Base-by-base conservation (phyloP, 2,888 invertebrate species). In the Standfussiana lucernea region DNA sequence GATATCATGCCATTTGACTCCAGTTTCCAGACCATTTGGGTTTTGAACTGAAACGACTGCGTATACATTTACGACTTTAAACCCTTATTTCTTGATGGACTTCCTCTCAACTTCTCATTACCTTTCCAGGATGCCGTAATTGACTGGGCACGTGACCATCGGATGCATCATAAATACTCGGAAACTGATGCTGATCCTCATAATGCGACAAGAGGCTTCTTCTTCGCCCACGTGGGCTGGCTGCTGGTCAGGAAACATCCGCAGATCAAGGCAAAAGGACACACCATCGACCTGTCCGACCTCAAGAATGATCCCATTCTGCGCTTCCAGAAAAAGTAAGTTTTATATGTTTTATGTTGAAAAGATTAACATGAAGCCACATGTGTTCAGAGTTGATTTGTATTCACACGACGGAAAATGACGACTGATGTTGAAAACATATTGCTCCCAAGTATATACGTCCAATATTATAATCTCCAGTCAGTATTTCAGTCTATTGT, bases 151-250 rank as follows among this genome's bases (percentile, higher is more conserved):
- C 97, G 98, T 77, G 98, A 98, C 91, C 98, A 98, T 95, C 97
- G 98, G 87, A 98, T 98, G 91, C 98, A 99, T 93, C 99, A 99
- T 97, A 99, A 99, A 93, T 99, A 98, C 97, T 98, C 98, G 35
- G 99, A 99, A 93, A 99, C 99, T 0, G 98, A 99, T 93, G 99
- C 99, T 4, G 99, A 99, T 95, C 99, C 99, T 0, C 99, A 99
- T 93, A 99, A 99, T 93, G 98, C 99, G 1, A 98, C 97, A 1
- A 97, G 99, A 67, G 99, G 99, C 6, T 99, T 99, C 97, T 99
- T 99, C 97, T 99, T 99, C 95, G 97, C 99, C 1, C 99, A 99
- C 94, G 97, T 99, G 76, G 99, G 99, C 77, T 99, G 99, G 99
- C 96, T 99, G 80, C 94, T 99, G 78, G 98, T 98, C 92, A 97